Conservation (phyloP, 2,797 vertebrate genomes). For the Enteromius mattozi region DNA sequence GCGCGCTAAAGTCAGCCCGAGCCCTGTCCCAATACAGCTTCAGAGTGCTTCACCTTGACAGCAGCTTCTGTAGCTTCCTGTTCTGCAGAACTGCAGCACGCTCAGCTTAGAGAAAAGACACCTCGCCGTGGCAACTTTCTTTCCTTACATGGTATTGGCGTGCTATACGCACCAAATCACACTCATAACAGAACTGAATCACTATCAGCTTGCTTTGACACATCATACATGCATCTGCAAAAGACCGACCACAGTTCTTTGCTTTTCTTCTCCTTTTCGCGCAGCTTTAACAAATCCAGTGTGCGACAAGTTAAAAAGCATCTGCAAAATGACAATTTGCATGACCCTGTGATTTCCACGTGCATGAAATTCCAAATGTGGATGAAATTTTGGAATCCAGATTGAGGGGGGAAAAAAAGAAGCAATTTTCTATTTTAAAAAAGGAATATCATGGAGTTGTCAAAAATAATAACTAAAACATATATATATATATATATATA, state of each 20-base stretch:
- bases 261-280: not conserved
- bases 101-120: not conserved
- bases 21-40: not conserved
- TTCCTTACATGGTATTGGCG: constrained; percentile 51
- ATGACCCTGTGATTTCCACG: not conserved
- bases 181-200: constrained; percentile 27
- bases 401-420: not conserved
- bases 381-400: not conserved
- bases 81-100: constrained; percentile 40
- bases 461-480: too few species aligned
- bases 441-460: too few species aligned
- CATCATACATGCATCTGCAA: not conserved
- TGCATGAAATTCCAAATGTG: too few species aligned
- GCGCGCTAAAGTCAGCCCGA: not conserved
- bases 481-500: too few species aligned
- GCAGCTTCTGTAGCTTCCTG: constrained; percentile 41
- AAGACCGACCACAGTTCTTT: not conserved
- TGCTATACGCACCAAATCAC: not conserved
- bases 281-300: not conserved
- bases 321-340: too few species aligned
- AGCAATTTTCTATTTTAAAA: too few species aligned
- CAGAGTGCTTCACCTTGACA: constrained; percentile 17
- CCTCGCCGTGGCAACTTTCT: not conserved
- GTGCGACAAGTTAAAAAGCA: not conserved
- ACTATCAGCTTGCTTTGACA: constrained; percentile 3